Conservation (phyloP, 2,113 vertebrate species). For the Callocephalon fimbriatum region DNA sequence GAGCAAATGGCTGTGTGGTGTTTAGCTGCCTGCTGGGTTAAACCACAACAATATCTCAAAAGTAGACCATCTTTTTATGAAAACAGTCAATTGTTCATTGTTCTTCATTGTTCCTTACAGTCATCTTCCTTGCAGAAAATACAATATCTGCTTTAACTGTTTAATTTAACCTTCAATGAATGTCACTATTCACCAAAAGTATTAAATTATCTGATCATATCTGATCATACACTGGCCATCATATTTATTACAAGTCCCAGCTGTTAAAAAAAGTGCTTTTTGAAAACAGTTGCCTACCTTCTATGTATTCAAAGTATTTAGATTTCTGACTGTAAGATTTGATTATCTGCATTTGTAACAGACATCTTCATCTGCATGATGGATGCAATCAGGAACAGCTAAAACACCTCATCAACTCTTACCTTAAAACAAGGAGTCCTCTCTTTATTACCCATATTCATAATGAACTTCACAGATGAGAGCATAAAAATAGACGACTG, state of each 20-base stretch:
- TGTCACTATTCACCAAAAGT: background rate
- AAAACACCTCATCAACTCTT: conserved; percentile 32
- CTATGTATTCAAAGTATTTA: background rate
- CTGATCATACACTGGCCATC: background rate
- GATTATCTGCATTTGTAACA: background rate
- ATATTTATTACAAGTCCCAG: background rate
- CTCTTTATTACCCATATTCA: conserved; percentile 11
- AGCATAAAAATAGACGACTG: conserved; percentile 38
- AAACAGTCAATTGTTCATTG: background rate
- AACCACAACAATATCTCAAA: background rate
- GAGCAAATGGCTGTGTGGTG: no score
- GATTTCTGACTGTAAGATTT: background rate
- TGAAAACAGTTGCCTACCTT: background rate
- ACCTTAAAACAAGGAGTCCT: conserved; percentile 51
- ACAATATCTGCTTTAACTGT: background rate
- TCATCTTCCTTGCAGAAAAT: background rate
- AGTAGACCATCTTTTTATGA: background rate
- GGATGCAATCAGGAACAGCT: conserved; percentile 36
- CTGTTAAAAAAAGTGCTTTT: background rate
- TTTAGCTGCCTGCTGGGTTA: no score
- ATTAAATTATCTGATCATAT: background rate
- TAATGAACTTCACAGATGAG: conserved; percentile 11
- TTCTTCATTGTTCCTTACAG: background rate
- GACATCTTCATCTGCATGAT: conserved; percentile 51
- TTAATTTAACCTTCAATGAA: background rate